Percentiles rank a stretch among this genome's conserved stretches.
Conservation (phyloP, 2,888 invertebrate genomes). For the Aspidiotus destructor region DNA sequence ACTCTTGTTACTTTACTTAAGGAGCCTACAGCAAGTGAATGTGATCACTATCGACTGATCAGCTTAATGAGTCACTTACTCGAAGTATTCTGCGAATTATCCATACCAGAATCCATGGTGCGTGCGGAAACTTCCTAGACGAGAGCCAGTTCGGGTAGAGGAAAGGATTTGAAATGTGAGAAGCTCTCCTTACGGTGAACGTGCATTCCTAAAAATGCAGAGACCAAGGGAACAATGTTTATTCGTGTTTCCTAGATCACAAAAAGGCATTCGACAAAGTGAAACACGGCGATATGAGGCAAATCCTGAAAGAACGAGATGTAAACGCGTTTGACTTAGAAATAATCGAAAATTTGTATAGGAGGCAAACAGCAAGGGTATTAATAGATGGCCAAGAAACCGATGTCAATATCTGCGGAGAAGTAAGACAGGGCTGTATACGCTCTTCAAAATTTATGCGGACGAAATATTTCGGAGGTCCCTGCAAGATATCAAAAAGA, state of each 20-base stretch:
- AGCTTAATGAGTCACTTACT: slow-evolving; percentile 8
- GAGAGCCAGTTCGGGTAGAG: neutral
- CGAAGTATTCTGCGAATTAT: neutral
- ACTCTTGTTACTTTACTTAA: neutral
- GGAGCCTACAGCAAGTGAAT: neutral
- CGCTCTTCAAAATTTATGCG: neutral
- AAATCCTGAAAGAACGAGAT: neutral
- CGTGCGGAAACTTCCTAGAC: neutral
- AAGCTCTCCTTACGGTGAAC: neutral
- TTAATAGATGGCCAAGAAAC: neutral
- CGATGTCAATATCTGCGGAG: neutral
- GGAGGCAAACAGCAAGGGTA: neutral
- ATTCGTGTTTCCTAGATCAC: neutral
- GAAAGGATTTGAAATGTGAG: neutral
- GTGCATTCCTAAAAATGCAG: neutral
- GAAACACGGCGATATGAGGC: neutral
- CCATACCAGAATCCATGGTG: neutral
- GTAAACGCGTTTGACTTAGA: neutral
- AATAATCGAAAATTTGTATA: neutral
- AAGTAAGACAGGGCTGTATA: slow-evolving; percentile 6
- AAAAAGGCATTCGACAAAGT: neutral
- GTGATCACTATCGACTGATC: slow-evolving; percentile 1
- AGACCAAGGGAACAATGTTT: neutral
- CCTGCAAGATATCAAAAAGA: no score
- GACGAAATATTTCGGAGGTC: neutral